Evolutionary conservation across 1,140 invertebrate species (phyloP), one percentile per base, ranked within the genome.

Genomic region (Pectinophora gossypiella): DNA sequence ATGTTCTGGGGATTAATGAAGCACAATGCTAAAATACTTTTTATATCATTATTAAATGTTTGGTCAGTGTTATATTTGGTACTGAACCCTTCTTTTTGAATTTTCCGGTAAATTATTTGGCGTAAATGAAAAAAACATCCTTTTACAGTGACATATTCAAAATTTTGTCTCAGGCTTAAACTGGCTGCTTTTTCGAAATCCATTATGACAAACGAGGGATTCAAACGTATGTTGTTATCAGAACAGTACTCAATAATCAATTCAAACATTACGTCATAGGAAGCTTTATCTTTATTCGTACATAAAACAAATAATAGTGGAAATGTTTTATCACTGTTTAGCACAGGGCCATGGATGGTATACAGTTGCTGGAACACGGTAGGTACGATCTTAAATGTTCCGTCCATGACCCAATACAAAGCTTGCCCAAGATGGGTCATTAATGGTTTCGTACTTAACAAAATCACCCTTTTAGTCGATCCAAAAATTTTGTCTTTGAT

Each of bases 291-390:
- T 15, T 38, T 38, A 13, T 38, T 5, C 10, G 35, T 38, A 12
- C 10, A n/a, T 12, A 38, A n/a, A 4, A 15, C 35, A 38, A n/a
- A 15, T 13, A 38, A 12, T 15, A 38, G 4, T 3, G 35, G 35
- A 13, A 38, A 38, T 38, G 35, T 38, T 23, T 23, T 23, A 23
- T 23, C 22, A 6, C 4, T 38, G n/a, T 38, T 38, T 3, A 6
- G 35, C 15, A 38, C 5, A 7, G 35, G n/a, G 4, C 35, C 35
- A 13, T 38, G 35, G 4, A 38, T 38, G 3, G 15, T 15, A 38
- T 38, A 38, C n/a, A 38, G n/a, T 38, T 38, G 35, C n/a, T 38
- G 35, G n/a, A 38, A 38, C n/a, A 38, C n/a, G 4, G 4, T 38
- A 3, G 35, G 35, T 3, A 38, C 35, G n/a, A 38, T 38, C 15